Base-by-base conservation (phyloP, 2,888 invertebrate species). In the Heliconius aoede region DNA sequence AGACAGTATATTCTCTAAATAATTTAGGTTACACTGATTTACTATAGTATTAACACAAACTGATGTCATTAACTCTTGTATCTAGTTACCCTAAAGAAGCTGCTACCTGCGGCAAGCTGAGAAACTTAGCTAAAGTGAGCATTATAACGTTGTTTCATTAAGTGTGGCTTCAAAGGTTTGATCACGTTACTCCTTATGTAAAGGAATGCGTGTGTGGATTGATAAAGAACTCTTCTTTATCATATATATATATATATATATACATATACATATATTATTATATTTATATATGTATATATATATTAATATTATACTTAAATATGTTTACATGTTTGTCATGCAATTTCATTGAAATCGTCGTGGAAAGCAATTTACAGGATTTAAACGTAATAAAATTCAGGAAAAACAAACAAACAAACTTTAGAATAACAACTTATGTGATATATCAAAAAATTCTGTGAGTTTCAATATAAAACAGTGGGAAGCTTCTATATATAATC, bases 391-490 rank as follows among this genome's bases (percentile, higher is more conserved):
- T 69, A 61, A 61, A 51, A 62, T 74, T 69, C 46, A 46, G 46
- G 61, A 46, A 68, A 61, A 72, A 24, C 32, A 55, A 67, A 68
- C 40, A 74, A n/a, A n/a, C n/a, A n/a, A n/a, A 71, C 15, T 68
- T 67, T 30, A 11, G 8, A 51, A 46, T 40, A 68, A 55, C 26
- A 71, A 75, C 65, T 76, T 72, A 36, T 26, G 58, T 30, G 65
- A 76, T 67, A 46, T 55, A 60, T 76, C 72, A 72, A 67, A 72
- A 65, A 58, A 58, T 61, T 67, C 67, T n/a, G 65, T 67, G 62
- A 26, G 26, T 21, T 67, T 65, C 13, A 65, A 30, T 46, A 72
- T 40, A 58, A 65, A 40, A 64, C 64, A 58, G 65, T 67, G 9
- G 26, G 58, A 51, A 71, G 46, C 61, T 76, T 67, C 30, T 15